A percentile compares a stretch with the other conserved stretches of the same genome.
Evolutionary conservation across 1,140 invertebrate genomes (phyloP).

Genomic region (Arion vulgaris): DNA sequence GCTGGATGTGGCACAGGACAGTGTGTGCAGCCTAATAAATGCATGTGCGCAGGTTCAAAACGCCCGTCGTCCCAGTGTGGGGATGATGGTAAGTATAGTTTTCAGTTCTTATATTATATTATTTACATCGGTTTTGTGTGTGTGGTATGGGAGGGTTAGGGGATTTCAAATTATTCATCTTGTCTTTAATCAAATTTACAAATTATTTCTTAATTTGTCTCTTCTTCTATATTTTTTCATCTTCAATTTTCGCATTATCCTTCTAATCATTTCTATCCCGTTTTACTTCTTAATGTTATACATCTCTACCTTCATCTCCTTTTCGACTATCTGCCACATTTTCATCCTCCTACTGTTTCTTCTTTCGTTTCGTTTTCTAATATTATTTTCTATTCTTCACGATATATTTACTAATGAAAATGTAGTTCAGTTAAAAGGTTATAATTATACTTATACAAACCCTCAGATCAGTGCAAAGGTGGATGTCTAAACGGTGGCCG

Average conservation of each 20-base stretch:
- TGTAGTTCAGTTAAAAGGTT: too few relatives aligned
- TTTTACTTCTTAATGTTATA: background rate
- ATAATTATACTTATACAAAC: background rate
- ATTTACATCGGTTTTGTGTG: too few relatives aligned
- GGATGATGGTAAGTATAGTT: slow-evolving; percentile 30
- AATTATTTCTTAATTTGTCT: too few relatives aligned
- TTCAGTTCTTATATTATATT: background rate
- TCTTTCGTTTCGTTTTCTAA: background rate
- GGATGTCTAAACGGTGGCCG: slow-evolving; percentile 87
- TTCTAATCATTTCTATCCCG: background rate
- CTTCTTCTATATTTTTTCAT: background rate
- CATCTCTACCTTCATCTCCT: background rate
- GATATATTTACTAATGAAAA: too few relatives aligned
- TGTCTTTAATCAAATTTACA: too few relatives aligned
- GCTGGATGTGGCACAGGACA: slow-evolving; percentile 81
- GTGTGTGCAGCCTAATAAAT: slow-evolving; percentile 87
- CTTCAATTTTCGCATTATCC: background rate
- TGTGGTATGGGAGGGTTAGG: too few relatives aligned
- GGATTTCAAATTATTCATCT: too few relatives aligned
- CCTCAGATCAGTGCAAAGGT: slow-evolving; percentile 83
- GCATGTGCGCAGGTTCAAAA: slow-evolving; percentile 79
- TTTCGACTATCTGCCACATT: background rate
- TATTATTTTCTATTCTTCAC: too few relatives aligned
- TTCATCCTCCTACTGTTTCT: background rate
- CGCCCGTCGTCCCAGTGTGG: slow-evolving; percentile 59